Percentiles rank a stretch among this genome's conserved stretches.
phyloP scores from a whole-genome alignment of 2,797 vertebrate genomes.

The Aplochiton taeniatus region DNA sequence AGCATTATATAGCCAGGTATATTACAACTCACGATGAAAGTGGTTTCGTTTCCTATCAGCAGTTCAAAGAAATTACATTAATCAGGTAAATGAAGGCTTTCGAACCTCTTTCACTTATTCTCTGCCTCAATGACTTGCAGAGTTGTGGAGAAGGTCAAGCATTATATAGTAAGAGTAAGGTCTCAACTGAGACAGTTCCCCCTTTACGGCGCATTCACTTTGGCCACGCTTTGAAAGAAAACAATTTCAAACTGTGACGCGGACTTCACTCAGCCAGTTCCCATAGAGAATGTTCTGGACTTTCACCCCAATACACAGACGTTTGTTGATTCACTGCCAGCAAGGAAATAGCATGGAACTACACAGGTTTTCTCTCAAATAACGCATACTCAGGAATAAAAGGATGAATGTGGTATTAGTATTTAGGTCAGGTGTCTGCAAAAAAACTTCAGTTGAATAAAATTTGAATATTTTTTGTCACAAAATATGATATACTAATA shows the following conservation, averaged over 20 bases:
- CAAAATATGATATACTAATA: neutral
- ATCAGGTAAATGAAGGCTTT: neutral
- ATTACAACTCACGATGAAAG: neutral
- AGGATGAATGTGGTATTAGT: too few relatives aligned
- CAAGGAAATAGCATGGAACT: too few relatives aligned
- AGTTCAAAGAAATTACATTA: too few relatives aligned
- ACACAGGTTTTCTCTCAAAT: constrained; percentile 2
- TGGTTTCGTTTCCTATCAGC: too few relatives aligned
- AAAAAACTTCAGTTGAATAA: neutral
- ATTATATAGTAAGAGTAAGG: neutral
- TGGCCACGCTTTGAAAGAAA: constrained; percentile 33
- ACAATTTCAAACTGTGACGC: constrained; percentile 33
- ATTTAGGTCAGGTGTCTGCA: neutral
- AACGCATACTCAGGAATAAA: neutral
- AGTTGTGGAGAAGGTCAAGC: neutral
- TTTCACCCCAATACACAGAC: constrained; percentile 25
- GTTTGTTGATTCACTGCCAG: constrained; percentile 1
- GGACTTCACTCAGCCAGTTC: constrained; percentile 22
- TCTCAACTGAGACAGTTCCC: constrained; percentile 2
- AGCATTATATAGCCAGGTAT: too few relatives aligned
- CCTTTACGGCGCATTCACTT: constrained; percentile 5
- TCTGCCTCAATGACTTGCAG: neutral
- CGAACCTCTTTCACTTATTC: neutral
- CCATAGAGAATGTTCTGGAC: constrained; percentile 24
- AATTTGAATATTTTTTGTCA: neutral